phyloP scores from a whole-genome alignment of 2,888 invertebrate genomes.

The Acleris holmiana region DNA sequence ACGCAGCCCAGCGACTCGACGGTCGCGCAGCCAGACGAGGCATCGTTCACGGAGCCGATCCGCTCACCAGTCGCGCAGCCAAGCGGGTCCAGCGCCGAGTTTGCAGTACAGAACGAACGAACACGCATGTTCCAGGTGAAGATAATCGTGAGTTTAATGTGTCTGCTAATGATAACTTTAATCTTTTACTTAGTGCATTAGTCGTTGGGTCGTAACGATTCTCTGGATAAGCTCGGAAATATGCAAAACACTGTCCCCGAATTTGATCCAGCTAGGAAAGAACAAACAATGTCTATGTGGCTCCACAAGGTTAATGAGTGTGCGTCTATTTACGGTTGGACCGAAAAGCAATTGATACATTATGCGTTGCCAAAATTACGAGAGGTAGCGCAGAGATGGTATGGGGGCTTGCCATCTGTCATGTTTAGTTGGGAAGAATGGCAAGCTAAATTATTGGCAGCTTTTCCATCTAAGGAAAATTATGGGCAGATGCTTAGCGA shows the following conservation, averaged over 20 bases:
- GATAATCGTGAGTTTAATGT: not conserved
- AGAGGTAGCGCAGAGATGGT: constrained; percentile 2
- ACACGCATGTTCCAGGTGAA: not conserved
- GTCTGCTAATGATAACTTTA: not conserved
- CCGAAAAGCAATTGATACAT: too few species aligned
- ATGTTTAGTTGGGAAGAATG: constrained; percentile 2
- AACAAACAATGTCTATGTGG: constrained; percentile 33
- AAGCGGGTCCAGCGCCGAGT: not conserved
- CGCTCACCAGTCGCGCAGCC: not conserved
- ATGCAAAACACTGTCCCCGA: constrained; percentile 26
- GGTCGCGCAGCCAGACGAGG: too few species aligned
- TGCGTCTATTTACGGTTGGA: constrained; percentile 13
- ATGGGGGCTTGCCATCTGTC: constrained; percentile 5
- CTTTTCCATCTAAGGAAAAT: too few species aligned
- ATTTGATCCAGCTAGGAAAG: constrained; percentile 12
- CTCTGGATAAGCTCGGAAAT: constrained; percentile 8
- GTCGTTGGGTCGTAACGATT: not conserved
- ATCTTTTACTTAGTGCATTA: constrained; percentile 1
- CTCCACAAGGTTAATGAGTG: constrained; percentile 29
- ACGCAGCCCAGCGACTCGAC: not conserved
- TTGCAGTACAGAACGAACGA: not conserved
- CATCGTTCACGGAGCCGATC: not conserved
- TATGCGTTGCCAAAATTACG: constrained; percentile 4
- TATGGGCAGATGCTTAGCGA: too few species aligned
- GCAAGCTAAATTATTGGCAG: too few species aligned